These are phyloP conservation scores for Indicator maculatus DNA, from an alignment of 2,113 vertebrate genomes.

Conservation along the genomic window DNA sequence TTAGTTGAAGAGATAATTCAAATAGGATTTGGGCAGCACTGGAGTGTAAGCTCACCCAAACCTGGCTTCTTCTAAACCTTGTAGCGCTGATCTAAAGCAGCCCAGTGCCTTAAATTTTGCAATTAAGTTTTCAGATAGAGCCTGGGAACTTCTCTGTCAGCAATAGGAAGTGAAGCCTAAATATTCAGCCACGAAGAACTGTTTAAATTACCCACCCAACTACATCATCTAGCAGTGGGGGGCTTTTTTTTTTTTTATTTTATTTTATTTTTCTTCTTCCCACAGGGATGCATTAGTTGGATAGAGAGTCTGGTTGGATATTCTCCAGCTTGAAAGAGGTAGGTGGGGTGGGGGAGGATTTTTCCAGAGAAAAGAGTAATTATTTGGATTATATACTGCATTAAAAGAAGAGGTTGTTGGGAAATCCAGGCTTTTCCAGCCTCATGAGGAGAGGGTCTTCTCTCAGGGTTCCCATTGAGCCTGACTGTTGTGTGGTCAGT, in stretches of 20 bases:
- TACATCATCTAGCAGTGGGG: not conserved
- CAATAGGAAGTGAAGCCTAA: not conserved
- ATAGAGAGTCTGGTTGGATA: not conserved
- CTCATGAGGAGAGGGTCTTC: not conserved
- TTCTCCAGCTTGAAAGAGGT: conserved; percentile 28
- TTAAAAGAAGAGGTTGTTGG: conserved; percentile 5
- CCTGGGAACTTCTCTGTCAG: not conserved
- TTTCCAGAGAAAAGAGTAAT: conserved; percentile 41
- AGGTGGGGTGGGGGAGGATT: not conserved
- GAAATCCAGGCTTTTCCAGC: not conserved
- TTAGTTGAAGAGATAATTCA: not conserved
- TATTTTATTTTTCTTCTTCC: not conserved
- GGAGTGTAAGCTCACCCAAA: not conserved
- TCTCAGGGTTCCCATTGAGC: conserved; percentile 14
- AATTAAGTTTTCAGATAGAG: not conserved
- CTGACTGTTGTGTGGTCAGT: not conserved
- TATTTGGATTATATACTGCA: conserved; percentile 21
- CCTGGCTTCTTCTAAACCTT: not conserved
- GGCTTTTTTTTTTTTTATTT: too few relatives aligned
- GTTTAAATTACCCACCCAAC: not conserved
- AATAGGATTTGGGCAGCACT: not conserved
- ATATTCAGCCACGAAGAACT: not conserved
- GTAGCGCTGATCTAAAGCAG: not conserved
- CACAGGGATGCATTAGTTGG: not conserved
- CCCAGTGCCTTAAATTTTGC: not conserved